These are phyloP conservation scores for Stenodema calcarata DNA, from an alignment of 2,888 invertebrate genomes.

Conservation along the genomic window DNA sequence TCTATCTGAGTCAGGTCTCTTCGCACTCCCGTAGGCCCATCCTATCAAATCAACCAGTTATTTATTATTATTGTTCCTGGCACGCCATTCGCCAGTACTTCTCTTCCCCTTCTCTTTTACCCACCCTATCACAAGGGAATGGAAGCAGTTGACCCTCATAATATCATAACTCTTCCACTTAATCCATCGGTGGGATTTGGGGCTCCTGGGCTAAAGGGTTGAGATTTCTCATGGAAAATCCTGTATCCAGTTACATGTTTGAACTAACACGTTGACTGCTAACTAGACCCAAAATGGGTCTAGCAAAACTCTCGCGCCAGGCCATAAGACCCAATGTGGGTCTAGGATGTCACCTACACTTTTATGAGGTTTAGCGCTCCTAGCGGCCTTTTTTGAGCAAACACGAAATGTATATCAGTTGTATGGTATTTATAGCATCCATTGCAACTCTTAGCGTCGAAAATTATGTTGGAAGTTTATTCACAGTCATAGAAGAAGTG, in stretches of 20 bases:
- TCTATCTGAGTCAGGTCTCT: slow-evolving; percentile 22
- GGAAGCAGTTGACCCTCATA: background rate
- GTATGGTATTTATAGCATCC: no score
- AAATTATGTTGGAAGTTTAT: no score
- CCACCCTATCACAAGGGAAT: background rate
- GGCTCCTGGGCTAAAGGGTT: background rate
- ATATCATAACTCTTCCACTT: background rate
- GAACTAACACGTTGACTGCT: no score
- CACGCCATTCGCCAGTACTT: background rate
- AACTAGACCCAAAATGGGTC: no score
- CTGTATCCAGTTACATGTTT: background rate
- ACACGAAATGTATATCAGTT: no score
- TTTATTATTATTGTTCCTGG: slow-evolving; percentile 16
- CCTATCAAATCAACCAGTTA: slow-evolving; percentile 9
- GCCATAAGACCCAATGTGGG: no score
- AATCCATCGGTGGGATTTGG: background rate
- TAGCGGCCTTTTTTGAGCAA: no score
- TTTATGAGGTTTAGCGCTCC: no score
- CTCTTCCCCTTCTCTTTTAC: background rate
- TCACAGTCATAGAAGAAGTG: no score
- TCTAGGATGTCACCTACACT: no score
- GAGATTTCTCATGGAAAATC: background rate
- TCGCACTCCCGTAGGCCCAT: background rate
- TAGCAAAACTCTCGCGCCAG: no score
- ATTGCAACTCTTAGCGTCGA: no score